Base-by-base conservation (phyloP, 2,888 invertebrate genomes). In the Trissolcus japonicus region DNA sequence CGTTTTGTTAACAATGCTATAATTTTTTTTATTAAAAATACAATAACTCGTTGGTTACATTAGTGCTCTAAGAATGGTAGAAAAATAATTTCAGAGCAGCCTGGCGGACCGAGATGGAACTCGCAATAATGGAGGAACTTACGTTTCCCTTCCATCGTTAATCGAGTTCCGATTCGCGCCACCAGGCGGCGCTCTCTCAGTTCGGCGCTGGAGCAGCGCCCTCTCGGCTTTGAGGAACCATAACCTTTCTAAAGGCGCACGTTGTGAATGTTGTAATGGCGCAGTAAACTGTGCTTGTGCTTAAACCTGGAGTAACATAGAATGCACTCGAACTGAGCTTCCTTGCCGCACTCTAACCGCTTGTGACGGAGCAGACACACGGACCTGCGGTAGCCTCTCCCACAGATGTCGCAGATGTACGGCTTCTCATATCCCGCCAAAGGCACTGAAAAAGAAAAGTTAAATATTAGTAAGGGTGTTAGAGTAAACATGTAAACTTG, bases 341-440 rank as follows among this genome's bases (percentile, higher is more conserved):
- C 89, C 80, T 91, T 90, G 54, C 91, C 90, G 79, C 91, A 91
- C 81, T 91, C 91, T 65, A 90, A 86, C 71, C 87, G 87, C 80
- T 88, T 87, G 82, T 90, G 91, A 13, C 90, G 90, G 66, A 89
- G 87, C 25, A 91, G 81, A 2, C 86, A 86, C 57, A 88, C 86
- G 14, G 86, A 73, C 61, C 87, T 82, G 43, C 86, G 81, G 68
- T 87, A 88, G 11, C 81, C 83, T 7, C 87, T 82, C 41, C 85
- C 84, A 76, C 88, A 88, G 2, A 84, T 81, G 79, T 87, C 84
- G 80, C 88, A 88, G 0, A 85, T 85, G 72, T 84, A 87, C 50
- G 79, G 81, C 61, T 81, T 79, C 67, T 79, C 80, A 46, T 67
- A 78, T 35, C 57, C 29, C 29, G 68, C 73, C 17, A 79, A 84